Conservation (phyloP, 35 echinoderm and acorn worm genomes). For the Anneissia japonica region DNA sequence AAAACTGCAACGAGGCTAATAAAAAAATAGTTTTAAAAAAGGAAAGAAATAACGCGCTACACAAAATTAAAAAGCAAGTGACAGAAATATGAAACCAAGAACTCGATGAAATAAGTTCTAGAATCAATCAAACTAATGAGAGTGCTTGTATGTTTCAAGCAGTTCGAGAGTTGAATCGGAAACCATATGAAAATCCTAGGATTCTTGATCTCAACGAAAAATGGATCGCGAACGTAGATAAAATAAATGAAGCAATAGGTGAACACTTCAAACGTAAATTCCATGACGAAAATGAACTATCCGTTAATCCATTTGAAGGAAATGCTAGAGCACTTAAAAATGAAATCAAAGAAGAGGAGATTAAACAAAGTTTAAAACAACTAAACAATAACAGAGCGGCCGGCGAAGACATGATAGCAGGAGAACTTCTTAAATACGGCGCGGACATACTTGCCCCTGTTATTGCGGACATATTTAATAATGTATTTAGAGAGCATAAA, state of each 20-base stretch:
- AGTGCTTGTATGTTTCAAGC: background rate
- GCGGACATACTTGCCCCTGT: too few relatives aligned
- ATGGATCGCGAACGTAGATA: background rate
- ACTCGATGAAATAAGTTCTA: background rate
- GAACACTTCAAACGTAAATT: background rate
- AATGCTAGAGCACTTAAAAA: background rate
- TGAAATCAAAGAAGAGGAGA: background rate
- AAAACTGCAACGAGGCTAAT: background rate
- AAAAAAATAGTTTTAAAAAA: background rate
- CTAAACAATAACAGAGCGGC: background rate
- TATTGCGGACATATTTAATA: too few relatives aligned
- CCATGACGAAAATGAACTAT: background rate
- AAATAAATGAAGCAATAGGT: background rate
- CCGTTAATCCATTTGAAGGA: background rate
- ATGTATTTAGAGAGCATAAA: too few relatives aligned
- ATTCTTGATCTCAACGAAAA: background rate
- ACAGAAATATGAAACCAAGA: background rate
- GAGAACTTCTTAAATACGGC: too few relatives aligned
- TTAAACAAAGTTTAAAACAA: background rate
- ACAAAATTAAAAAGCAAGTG: background rate
- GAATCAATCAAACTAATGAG: background rate
- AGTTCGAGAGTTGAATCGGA: background rate
- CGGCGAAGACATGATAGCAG: too few relatives aligned
- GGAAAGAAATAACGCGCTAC: background rate
- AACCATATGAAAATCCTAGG: background rate